phyloP scores from a whole-genome alignment of 2,113 vertebrate species.

The Clarias gariepinus region DNA sequence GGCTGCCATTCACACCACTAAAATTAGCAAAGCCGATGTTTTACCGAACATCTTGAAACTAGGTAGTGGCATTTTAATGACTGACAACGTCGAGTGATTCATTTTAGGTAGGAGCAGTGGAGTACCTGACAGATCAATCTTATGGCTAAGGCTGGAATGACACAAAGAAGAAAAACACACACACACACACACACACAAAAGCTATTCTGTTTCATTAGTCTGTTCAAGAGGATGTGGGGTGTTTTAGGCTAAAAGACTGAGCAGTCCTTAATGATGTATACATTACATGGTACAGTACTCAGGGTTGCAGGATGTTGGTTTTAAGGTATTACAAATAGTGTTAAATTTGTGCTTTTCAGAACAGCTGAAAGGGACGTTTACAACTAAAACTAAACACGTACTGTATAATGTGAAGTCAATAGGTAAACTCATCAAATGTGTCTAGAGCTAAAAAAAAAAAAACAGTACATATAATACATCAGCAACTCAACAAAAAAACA shows the following conservation, averaged over 20 bases:
- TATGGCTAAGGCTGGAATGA: constrained; percentile 1
- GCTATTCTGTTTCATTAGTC: neutral
- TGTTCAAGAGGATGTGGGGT: neutral
- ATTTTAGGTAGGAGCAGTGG: neutral
- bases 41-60: neutral
- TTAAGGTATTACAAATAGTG: constrained; percentile 26
- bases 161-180: neutral
- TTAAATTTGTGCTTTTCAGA: constrained; percentile 30
- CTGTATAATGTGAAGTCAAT: neutral
- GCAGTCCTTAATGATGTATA: constrained; percentile 11
- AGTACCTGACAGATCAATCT: neutral
- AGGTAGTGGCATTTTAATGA: neutral
- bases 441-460: neutral
- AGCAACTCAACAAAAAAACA: neutral
- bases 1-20: neutral
- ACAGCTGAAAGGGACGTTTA: neutral
- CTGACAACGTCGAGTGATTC: neutral
- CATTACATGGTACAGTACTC: constrained; percentile 20
- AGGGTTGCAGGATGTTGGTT: constrained; percentile 30
- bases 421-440: neutral
- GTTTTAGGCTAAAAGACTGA: constrained; percentile 14
- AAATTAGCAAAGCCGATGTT: constrained; percentile 10
- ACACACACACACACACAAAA: too few species aligned
- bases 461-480: neutral
- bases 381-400: neutral